Evolutionary conservation across 2,888 invertebrate species (phyloP), one percentile per base, ranked within the genome.

Genomic region (Cosmopolites sordidus): DNA sequence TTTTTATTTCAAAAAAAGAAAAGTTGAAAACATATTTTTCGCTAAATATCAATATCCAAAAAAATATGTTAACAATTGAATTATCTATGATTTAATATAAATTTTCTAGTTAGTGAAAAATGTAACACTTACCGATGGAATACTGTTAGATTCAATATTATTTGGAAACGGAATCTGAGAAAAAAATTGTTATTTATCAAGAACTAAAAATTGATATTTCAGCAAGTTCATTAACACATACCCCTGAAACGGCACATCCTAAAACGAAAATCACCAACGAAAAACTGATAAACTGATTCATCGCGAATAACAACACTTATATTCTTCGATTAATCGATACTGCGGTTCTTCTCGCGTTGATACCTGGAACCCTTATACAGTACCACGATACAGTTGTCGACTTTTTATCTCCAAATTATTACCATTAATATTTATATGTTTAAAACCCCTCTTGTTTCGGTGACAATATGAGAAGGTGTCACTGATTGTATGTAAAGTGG

Each of bases 401-500:
- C 22, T 22, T 33, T 33, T 33, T 33, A 33, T 33, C 33, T 33
- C n/a, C 22, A 12, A 33, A 12, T 9, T n/a, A 33, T 33, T 12
- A 33, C 33, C 33, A 51, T 41, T 44, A 49, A 38, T 52, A 55
- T 58, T 55, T 55, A 58, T 58, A 55, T 39, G 17, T 29, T 38
- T 22, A 17, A 16, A 33, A 33, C 58, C 54, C 54, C 58, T 18
- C 58, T 51, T 30, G n/a, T 27, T 50, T 39, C 38, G 48, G 43
- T 39, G 11, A 54, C 49, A 54, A 54, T 49, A 49, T 17, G 44
- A 52, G 58, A 48, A 56, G 58, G 58, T 53, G 56, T 58, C 49
- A 44, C 27, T 16, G 37, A 59, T 59, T 59, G 59, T 59, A 59
- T 59, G 59, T 54, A 56, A 59, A 59, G 48, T 51, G 16, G 45